These are phyloP conservation scores for Campoplex nolae DNA, from an alignment of 2,888 invertebrate species.

Conservation along the genomic window DNA sequence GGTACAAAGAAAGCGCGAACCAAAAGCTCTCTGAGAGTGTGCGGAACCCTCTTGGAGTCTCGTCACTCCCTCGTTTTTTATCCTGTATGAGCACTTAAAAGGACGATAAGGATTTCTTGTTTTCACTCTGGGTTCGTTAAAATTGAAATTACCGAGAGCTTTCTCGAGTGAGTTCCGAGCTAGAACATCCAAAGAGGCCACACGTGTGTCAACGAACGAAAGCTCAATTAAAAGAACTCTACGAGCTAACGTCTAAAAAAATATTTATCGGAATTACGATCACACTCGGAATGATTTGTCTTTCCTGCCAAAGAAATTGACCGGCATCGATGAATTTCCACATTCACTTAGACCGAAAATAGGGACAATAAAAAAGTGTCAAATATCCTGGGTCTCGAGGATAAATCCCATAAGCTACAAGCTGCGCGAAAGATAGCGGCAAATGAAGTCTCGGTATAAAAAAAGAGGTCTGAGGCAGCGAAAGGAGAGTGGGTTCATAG, in stretches of 20 bases:
- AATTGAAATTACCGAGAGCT: slow-evolving; percentile 26
- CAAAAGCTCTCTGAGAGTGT: neutral
- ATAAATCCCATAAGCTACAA: neutral
- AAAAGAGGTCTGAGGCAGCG: slow-evolving; percentile 12
- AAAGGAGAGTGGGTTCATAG: slow-evolving; percentile 18
- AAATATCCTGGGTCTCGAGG: neutral
- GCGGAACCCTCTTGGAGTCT: neutral
- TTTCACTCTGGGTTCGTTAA: slow-evolving; percentile 25
- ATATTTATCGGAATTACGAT: too few species aligned
- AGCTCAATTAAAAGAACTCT: neutral
- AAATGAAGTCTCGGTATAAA: slow-evolving; percentile 16
- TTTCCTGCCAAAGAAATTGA: neutral
- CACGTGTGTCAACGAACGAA: neutral
- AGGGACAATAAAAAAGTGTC: neutral
- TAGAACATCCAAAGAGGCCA: neutral
- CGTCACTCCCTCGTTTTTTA: slow-evolving; percentile 15
- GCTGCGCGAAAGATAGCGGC: neutral
- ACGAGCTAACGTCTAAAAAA: neutral
- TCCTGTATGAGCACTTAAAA: slow-evolving; percentile 9
- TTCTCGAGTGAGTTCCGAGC: neutral
- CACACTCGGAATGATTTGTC: neutral
- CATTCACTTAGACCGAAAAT: too few species aligned
- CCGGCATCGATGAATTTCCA: neutral
- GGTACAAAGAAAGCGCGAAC: neutral
- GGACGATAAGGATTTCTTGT: slow-evolving; percentile 9